A percentile compares a stretch with the other conserved stretches of the same genome.
phyloP scores from a whole-genome alignment of 1,140 invertebrate genomes.

The Schmidtea mediterranea region DNA sequence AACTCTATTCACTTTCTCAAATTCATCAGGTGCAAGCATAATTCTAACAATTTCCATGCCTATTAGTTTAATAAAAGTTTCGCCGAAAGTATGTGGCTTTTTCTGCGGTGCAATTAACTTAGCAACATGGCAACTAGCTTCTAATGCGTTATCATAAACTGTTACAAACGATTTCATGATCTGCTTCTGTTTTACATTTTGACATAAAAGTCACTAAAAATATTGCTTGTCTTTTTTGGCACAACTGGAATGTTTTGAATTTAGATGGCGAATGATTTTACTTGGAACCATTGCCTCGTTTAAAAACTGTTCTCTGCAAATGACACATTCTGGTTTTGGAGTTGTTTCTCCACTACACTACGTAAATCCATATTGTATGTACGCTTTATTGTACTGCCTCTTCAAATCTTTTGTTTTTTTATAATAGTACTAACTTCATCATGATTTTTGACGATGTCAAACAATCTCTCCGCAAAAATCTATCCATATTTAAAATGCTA shows the following conservation, averaged over 20 bases:
- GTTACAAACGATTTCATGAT: too few relatives aligned
- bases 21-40: not conserved
- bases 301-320: constrained; percentile 1
- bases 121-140: not conserved
- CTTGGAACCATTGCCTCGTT: not conserved
- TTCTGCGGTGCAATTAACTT: not conserved
- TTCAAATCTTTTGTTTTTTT: not conserved
- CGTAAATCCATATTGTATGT: not conserved
- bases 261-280: not conserved
- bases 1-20: constrained; percentile 1
- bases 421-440: too few relatives aligned
- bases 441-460: too few relatives aligned
- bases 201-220: too few relatives aligned
- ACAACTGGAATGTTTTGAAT: not conserved
- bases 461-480: too few relatives aligned
- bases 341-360: constrained; percentile 1
- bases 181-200: too few relatives aligned
- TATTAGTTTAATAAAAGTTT: not conserved
- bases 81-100: constrained; percentile 2
- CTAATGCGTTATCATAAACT: too few relatives aligned
- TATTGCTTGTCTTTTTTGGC: not conserved
- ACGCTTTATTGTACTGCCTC: not conserved
- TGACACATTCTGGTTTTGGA: constrained; percentile 1
- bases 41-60: not conserved
- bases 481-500: too few relatives aligned